These are phyloP conservation scores for Terebella lapidaria DNA, from an alignment of 2,888 invertebrate species.

Conservation along the genomic window DNA sequence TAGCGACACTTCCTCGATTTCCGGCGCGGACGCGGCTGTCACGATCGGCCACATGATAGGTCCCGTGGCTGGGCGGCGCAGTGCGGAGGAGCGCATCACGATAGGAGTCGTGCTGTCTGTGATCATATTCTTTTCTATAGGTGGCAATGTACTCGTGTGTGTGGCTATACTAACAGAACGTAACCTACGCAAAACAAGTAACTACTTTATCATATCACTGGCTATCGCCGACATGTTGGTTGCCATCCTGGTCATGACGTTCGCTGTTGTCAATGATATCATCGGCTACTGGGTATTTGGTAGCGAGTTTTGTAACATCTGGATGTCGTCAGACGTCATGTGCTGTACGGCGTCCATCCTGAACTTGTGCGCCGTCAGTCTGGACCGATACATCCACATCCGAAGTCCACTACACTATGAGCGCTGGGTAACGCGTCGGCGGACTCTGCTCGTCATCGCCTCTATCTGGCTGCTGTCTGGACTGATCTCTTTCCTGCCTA, in stretches of 20 bases:
- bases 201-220: constrained; percentile 74
- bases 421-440: constrained; percentile 60
- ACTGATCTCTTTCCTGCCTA: constrained; percentile 92
- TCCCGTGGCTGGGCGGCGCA: constrained; percentile 11
- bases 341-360: constrained; percentile 98
- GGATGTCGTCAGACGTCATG: constrained; percentile 99
- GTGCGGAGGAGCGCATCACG: constrained; percentile 28
- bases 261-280: constrained; percentile 94
- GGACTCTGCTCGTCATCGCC: constrained; percentile 66
- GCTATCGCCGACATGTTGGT: constrained; percentile 97
- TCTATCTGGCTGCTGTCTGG: constrained; percentile 90
- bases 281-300: constrained; percentile 98
- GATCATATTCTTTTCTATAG: constrained; percentile 87
- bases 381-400: constrained; percentile 73
- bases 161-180: constrained; percentile 96
- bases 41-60: not conserved
- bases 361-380: constrained; percentile 94
- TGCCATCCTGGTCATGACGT: constrained; percentile 95
- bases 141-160: constrained; percentile 92
- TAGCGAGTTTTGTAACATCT: constrained; percentile 90
- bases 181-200: constrained; percentile 62
- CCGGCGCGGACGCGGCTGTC: not conserved
- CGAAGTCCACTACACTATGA: constrained; percentile 54
- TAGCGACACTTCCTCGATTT: no score
- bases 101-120: constrained; percentile 75